Evolutionary conservation across 2,797 vertebrate genomes (phyloP), one percentile per base, ranked within the genome.

Genomic region (Eidolon dupreanum): DNA sequence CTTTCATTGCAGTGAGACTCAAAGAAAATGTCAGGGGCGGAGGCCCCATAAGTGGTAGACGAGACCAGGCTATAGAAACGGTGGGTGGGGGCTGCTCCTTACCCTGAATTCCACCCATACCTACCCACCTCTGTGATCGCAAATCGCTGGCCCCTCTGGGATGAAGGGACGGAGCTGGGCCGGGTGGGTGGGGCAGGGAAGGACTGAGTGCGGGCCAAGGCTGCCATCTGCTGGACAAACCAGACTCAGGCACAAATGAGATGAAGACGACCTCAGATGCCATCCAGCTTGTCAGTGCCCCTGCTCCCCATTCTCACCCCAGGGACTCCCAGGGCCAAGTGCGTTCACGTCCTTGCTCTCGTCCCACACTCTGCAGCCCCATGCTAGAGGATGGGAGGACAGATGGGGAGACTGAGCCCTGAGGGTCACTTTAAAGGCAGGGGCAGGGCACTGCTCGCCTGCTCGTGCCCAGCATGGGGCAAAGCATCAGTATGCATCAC

Each of bases 161-260:
- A 57, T 61, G 20, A n/a, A 17, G 43, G 15, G 7, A 28, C 31
- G 0, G 5, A 19, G 33, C 59, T 8, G 68, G 7, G 7, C 68
- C 33, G 0, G 16, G 66, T 2, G 2, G 43, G 90, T 0, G 11
- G 66, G 93, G 36, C 61, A 15, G 4, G 38, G 70, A 43, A 61
- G 6, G 6, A 36, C 92, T 0, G 95, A 96, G 77, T 1, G 0
- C 0, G 38, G 92, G 79, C 90, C 0, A 19, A 95, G 93, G 74
- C 94, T 96, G 97, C 97, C 97, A 98, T 96, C 97, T 98, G 95
- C 97, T 97, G 97, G 97, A 90, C 49, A 53, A 51, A 22, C 0
- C 1, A 0, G 41, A 33, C 36, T 46, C 19, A 26, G 36, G 84
- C 20, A 0, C 59, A 4, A 31, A 49, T 0, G 28, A 46, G 20